Conservation (phyloP, 2,888 invertebrate genomes). For the Zelleria hepariella region DNA sequence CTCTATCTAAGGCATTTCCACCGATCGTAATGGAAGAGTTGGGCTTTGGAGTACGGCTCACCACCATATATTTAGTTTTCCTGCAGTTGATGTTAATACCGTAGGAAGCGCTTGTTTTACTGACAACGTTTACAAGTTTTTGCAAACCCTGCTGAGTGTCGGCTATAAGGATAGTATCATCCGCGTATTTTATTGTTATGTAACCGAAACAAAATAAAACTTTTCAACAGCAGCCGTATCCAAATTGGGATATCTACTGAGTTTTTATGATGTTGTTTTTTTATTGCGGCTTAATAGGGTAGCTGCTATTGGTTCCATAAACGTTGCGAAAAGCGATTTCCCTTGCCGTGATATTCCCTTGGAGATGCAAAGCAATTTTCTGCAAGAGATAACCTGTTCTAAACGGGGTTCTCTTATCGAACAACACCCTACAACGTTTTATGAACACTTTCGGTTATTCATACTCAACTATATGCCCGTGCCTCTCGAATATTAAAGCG, state of each 20-base stretch:
- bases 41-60: no score
- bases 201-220: not conserved
- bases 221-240: not conserved
- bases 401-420: conserved; percentile 30
- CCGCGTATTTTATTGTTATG: not conserved
- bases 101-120: no score
- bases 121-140: no score
- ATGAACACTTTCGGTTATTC: not conserved
- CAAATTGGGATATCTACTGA: not conserved
- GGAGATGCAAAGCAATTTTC: conserved; percentile 67
- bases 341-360: conserved; percentile 56
- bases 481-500: not conserved
- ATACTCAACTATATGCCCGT: not conserved
- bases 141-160: no score
- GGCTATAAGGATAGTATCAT: no score
- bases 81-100: no score
- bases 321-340: conserved; percentile 47
- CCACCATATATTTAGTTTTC: no score
- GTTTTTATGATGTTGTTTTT: not conserved
- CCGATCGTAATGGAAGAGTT: no score
- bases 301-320: not conserved
- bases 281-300: not conserved
- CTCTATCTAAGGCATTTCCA: no score
- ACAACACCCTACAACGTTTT: not conserved
- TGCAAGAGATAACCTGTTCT: conserved; percentile 55